Evolutionary conservation across 2,888 invertebrate species (phyloP).

Genomic region (Pristionchus fissidentatus): DNA sequence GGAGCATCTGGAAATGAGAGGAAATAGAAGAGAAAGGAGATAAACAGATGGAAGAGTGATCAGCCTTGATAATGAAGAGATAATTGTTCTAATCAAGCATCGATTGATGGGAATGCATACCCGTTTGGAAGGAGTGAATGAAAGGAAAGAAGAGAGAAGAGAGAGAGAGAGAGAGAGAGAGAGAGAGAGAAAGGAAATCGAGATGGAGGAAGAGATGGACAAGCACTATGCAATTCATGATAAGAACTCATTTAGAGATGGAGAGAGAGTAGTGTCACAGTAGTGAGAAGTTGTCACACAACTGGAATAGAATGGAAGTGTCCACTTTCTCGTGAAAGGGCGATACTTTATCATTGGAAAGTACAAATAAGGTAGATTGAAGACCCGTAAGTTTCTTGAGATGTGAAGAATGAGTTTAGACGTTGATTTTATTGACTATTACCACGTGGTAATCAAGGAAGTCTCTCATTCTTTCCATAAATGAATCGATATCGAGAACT

Average conservation of each 20-base stretch:
- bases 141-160: conserved; percentile 20
- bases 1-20: neutral
- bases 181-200: conserved; percentile 21
- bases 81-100: conserved; percentile 13
- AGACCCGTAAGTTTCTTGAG: conserved; percentile 5
- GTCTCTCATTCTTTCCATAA: conserved; percentile 65
- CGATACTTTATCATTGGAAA: conserved; percentile 28
- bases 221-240: neutral
- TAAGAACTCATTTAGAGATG: neutral
- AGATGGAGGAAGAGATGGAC: neutral
- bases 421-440: conserved; percentile 66
- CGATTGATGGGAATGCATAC: conserved; percentile 42
- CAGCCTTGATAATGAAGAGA: conserved; percentile 8
- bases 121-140: conserved; percentile 33
- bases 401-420: conserved; percentile 48
- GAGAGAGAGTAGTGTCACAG: neutral
- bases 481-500: conserved; percentile 60
- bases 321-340: neutral
- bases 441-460: conserved; percentile 64
- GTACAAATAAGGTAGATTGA: conserved; percentile 22
- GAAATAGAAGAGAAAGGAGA: neutral
- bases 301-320: neutral
- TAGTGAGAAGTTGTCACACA: neutral
- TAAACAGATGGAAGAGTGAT: neutral
- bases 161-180: conserved; percentile 14